Conservation (phyloP, 2,888 invertebrate genomes). For the Chaetogeoica ovagalla region DNA sequence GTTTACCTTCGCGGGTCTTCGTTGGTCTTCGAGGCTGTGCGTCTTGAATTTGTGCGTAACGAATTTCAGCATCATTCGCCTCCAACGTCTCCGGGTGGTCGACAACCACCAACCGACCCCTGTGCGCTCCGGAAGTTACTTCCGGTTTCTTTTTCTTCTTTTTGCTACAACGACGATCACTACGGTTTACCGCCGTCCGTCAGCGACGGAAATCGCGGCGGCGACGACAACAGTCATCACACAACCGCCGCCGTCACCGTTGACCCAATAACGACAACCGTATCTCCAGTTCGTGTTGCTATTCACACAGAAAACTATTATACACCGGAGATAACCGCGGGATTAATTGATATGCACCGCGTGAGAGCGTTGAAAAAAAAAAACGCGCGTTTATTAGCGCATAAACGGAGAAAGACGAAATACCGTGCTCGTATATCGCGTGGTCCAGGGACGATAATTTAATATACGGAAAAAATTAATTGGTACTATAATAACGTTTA, state of each 20-base stretch:
- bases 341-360: too few species aligned
- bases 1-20: slow-evolving; percentile 60
- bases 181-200: background rate
- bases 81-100: background rate
- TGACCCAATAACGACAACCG: too few species aligned
- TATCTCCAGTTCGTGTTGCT: too few species aligned
- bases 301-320: too few species aligned
- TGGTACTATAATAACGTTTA: background rate
- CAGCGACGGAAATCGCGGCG: background rate
- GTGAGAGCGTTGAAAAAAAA: too few species aligned
- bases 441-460: too few species aligned
- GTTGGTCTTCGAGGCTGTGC: slow-evolving; percentile 76
- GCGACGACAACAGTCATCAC: background rate
- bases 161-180: background rate
- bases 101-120: slow-evolving; percentile 4
- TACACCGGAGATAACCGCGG: too few species aligned
- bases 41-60: slow-evolving; percentile 82
- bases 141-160: slow-evolving; percentile 12
- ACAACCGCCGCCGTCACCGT: too few species aligned
- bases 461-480: too few species aligned
- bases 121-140: background rate
- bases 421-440: too few species aligned
- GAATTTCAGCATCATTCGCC: slow-evolving; percentile 73
- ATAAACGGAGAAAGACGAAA: too few species aligned
- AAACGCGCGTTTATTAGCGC: too few species aligned